Evolutionary conservation across 2,888 invertebrate genomes (phyloP).

Genomic region (Melanostoma mellinum): DNA sequence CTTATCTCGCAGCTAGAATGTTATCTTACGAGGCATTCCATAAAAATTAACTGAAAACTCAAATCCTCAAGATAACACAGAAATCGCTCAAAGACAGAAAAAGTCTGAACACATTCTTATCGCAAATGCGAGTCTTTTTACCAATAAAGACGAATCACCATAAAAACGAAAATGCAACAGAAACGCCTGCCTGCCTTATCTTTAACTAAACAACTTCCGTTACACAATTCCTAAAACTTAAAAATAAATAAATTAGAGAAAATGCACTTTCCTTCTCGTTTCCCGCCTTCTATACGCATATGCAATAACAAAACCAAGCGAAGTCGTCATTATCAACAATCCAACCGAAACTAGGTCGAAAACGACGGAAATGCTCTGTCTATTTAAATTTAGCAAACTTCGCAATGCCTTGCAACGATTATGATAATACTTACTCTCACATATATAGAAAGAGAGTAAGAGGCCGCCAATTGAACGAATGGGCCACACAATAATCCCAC

Average conservation of each 20-base stretch:
- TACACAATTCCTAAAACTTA: constrained; percentile 14
- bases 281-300: not conserved
- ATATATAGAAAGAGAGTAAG: constrained; percentile 1
- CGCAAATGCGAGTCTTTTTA: not conserved
- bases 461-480: constrained; percentile 48
- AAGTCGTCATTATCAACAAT: constrained; percentile 59
- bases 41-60: too few species aligned
- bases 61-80: too few species aligned
- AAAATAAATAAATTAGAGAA: not conserved
- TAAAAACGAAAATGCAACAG: not conserved
- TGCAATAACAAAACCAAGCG: constrained; percentile 15
- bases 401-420: constrained; percentile 47
- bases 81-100: too few species aligned
- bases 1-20: too few species aligned
- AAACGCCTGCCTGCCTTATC: constrained; percentile 13
- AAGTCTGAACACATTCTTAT: not conserved
- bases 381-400: constrained; percentile 58
- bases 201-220: constrained; percentile 41
- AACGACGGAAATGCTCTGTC: constrained; percentile 61
- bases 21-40: too few species aligned
- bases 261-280: constrained; percentile 27
- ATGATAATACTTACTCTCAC: constrained; percentile 14
- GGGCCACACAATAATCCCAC: constrained; percentile 62
- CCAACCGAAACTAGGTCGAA: constrained; percentile 63
- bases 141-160: not conserved